These are phyloP conservation scores for Rhagonycha fulva DNA, from an alignment of 2,888 invertebrate species.

Conservation along the genomic window DNA sequence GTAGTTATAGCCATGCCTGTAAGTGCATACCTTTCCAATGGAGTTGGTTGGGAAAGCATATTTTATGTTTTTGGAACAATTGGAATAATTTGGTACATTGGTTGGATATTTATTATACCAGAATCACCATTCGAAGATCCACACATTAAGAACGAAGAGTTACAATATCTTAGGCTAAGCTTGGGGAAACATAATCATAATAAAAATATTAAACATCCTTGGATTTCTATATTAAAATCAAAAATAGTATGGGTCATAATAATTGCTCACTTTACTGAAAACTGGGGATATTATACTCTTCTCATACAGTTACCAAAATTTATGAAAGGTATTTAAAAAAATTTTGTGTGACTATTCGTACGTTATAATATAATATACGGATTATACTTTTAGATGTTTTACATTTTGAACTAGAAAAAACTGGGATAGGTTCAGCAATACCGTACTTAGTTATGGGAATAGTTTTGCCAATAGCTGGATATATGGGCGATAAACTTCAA, in stretches of 20 bases:
- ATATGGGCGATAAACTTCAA: constrained; percentile 80
- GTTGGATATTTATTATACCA: constrained; percentile 72
- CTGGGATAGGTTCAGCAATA: constrained; percentile 82
- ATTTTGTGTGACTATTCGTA: background rate
- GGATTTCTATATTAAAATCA: constrained; percentile 76
- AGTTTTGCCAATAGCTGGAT: constrained; percentile 78
- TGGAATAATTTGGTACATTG: constrained; percentile 72
- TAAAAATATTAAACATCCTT: constrained; percentile 68
- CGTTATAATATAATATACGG: too few relatives aligned
- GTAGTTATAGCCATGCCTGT: constrained; percentile 83
- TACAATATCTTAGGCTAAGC: constrained; percentile 71
- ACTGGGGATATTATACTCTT: constrained; percentile 88
- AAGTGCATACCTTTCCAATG: constrained; percentile 73
- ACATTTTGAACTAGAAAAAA: constrained; percentile 73
- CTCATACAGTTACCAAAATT: constrained; percentile 83
- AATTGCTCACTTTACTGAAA: constrained; percentile 83
- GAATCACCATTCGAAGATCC: constrained; percentile 78
- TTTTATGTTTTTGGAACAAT: constrained; percentile 78
- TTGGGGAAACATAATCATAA: constrained; percentile 58
- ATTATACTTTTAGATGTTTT: constrained; percentile 65
- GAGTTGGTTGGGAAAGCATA: constrained; percentile 79
- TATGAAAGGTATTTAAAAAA: constrained; percentile 67
- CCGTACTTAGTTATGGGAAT: constrained; percentile 90
- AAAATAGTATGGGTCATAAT: constrained; percentile 83
- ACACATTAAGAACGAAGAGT: constrained; percentile 71